Conservation (phyloP, 2,113 vertebrate genomes). For the Sakesphorus luctuosus region DNA sequence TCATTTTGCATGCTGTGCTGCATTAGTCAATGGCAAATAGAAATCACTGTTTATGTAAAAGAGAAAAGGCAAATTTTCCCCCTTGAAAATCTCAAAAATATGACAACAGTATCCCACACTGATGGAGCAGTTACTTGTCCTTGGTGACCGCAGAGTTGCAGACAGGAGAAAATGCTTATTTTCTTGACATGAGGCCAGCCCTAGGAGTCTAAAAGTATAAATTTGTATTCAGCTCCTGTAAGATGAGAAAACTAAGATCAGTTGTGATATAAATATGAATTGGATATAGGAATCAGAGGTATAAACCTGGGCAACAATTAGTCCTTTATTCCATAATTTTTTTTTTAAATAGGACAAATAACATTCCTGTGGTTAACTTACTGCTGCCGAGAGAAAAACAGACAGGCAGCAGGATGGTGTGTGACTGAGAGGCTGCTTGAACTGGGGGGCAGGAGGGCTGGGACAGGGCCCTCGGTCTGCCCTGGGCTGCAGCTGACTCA, state of each 20-base stretch:
- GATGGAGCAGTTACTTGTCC: not conserved
- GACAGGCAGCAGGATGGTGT: not conserved
- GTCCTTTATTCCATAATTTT: not conserved
- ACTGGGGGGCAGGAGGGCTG: not conserved
- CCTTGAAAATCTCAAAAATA: conserved; percentile 11
- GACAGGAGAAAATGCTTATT: conserved; percentile 9
- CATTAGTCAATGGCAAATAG: not conserved
- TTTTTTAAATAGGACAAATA: not conserved
- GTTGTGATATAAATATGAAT: not conserved
- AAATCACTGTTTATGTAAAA: not conserved
- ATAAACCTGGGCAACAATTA: not conserved
- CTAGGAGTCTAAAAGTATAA: not conserved
- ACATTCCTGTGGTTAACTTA: not conserved
- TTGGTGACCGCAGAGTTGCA: not conserved
- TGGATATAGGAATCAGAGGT: not conserved
- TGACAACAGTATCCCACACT: not conserved
- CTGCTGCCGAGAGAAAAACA: not conserved
- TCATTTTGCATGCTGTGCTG: not conserved
- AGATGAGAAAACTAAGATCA: not conserved
- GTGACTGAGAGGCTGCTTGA: not conserved
- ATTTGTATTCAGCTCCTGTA: not conserved
- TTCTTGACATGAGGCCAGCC: conserved; percentile 20
- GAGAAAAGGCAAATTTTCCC: conserved; percentile 13
- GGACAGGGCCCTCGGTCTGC: not conserved
- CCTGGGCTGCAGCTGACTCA: conserved; percentile 53